These are phyloP conservation scores for Candoia aspera DNA, from an alignment of 2,113 vertebrate species.

Conservation along the genomic window DNA sequence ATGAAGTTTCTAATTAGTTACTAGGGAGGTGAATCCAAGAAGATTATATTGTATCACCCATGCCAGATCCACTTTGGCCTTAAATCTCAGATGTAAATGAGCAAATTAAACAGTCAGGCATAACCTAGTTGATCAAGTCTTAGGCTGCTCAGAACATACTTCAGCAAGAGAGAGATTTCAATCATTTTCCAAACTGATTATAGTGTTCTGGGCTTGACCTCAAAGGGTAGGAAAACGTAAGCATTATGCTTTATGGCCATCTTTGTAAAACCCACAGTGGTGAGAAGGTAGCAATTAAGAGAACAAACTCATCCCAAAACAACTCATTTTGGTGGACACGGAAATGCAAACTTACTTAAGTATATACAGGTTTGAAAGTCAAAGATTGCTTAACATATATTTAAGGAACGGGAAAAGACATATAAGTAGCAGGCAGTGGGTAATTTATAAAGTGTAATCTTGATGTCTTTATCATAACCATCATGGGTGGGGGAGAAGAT, in stretches of 20 bases:
- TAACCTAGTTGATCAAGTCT: background rate
- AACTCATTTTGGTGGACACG: background rate
- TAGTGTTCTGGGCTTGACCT: background rate
- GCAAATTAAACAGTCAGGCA: background rate
- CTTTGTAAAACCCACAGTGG: background rate
- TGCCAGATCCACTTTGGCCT: background rate
- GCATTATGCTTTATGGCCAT: conserved; percentile 20
- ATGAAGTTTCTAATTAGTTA: background rate
- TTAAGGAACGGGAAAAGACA: background rate
- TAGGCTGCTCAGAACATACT: background rate
- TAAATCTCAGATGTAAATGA: background rate
- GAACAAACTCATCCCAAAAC: conserved; percentile 22
- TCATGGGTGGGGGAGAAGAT: background rate
- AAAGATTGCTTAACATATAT: background rate
- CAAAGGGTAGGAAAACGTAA: conserved; percentile 21
- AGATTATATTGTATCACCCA: background rate
- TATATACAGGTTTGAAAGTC: background rate
- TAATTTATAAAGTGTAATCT: background rate
- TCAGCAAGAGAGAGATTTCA: background rate
- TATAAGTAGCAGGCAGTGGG: background rate
- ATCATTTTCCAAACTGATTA: conserved; percentile 27
- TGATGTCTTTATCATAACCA: accelerated
- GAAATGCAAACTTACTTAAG: conserved; percentile 17
- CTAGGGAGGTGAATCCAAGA: background rate
- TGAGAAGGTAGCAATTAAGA: background rate